phyloP scores from a whole-genome alignment of 2,113 vertebrate genomes.

The Halcyon senegalensis region DNA sequence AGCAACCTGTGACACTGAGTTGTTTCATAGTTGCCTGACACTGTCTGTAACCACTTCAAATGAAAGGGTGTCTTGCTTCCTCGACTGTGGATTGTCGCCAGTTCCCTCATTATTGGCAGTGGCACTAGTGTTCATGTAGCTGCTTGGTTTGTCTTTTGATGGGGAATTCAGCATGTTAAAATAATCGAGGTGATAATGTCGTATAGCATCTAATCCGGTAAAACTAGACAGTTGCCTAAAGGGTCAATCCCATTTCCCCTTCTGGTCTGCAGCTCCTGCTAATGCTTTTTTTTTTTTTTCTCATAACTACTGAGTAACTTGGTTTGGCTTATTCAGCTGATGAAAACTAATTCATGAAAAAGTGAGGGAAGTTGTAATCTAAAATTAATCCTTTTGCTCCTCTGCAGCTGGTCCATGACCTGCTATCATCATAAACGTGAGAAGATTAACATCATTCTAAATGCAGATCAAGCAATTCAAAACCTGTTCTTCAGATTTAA shows the following conservation, averaged over 20 bases:
- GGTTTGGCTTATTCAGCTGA: not conserved
- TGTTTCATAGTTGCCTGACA: not conserved
- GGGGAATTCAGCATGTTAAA: not conserved
- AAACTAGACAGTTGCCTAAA: not conserved
- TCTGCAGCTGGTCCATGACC: not conserved
- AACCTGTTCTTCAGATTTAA: not conserved
- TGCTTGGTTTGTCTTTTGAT: not conserved
- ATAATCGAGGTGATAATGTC: not conserved
- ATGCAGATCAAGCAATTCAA: not conserved
- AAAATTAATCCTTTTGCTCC: not conserved
- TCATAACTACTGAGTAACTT: not conserved
- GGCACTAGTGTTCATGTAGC: not conserved
- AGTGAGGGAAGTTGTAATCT: not conserved
- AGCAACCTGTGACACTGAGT: not conserved
- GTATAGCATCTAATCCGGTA: not conserved
- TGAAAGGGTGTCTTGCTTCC: not conserved
- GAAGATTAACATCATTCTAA: not conserved
- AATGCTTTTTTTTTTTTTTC: not conserved
- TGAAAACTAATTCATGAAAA: not conserved
- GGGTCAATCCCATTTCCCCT: not conserved
- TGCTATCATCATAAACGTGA: not conserved
- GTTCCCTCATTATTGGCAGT: not conserved
- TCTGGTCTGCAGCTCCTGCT: not conserved
- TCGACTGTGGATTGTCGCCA: not conserved
- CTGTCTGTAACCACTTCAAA: not conserved